These are phyloP conservation scores for Oriolus oriolus DNA, from an alignment of 2,113 vertebrate genomes.

Conservation along the genomic window DNA sequence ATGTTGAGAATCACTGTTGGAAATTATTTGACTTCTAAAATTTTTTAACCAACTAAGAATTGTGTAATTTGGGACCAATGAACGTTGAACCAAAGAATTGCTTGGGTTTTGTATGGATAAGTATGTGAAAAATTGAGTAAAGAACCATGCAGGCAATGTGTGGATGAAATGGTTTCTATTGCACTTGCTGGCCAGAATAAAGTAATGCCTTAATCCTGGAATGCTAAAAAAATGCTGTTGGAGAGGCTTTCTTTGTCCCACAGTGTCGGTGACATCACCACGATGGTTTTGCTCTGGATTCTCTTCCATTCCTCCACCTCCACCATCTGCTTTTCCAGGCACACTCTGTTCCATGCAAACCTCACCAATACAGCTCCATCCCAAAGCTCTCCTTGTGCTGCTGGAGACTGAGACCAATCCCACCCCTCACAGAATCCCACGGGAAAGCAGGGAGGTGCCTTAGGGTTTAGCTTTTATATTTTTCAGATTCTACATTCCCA, in stretches of 20 bases:
- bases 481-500: no score
- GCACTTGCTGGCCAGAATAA: background rate
- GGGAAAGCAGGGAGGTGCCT: rapidly evolving
- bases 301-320: background rate
- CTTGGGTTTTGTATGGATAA: background rate
- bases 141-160: background rate
- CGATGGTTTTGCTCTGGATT: rapidly evolving
- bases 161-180: background rate
- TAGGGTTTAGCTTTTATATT: no score
- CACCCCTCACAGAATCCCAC: background rate
- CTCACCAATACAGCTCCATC: background rate
- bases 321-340: background rate
- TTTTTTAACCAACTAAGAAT: background rate
- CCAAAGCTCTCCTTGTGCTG: background rate
- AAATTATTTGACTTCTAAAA: background rate
- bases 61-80: background rate
- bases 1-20: background rate
- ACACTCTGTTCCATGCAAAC: background rate
- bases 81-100: background rate
- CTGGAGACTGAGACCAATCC: background rate
- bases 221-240: background rate
- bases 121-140: background rate
- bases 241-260: background rate
- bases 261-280: background rate
- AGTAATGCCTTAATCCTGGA: background rate